Evolutionary conservation across 2,888 invertebrate genomes (phyloP), one percentile per base, ranked within the genome.

Genomic region (Salticus scenicus): DNA sequence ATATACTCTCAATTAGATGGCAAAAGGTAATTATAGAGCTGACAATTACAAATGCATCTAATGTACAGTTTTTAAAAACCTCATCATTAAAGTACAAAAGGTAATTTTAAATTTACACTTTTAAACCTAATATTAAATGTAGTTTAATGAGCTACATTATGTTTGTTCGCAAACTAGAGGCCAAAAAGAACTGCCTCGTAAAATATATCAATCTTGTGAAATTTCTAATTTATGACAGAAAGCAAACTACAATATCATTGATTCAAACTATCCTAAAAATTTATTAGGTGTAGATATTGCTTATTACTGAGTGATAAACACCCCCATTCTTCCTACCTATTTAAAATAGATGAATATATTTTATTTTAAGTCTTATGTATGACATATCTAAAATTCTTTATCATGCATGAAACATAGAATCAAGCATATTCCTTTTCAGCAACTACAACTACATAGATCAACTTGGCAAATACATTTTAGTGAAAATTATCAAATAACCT

Each of bases 381-480:
- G 24, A 1, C 24, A 57, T 57, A 24, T 57, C 57, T 57, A 57
- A 57, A 57, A 57, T 57, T 57, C 24, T 57, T 24, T 57, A 57
- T 12, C 57, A 57, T 57, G 57, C 57, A 57, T 57, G 57, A 57
- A 57, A 57, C 57, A 17, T 47, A 17, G 47, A 47, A 47, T 17
- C 47, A 57, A 24, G 57, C 57, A 57, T 24, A 17, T 24, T 57
- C 24, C 27, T 12, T 37, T 70, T 57, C 30, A 63, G 63, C 75
- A 63, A 79, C 24, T 75, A 70, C n/a, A 42, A 41, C 81, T 81
- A 81, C 41, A 28, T 31, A 69, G 63, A 70, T 81, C 81, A 81
- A 75, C 76, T 83, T 72, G 73, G 47, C 41, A 64, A 67, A 28
- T 80, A 64, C n/a, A 30, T 76, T 75, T 82, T 71, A 71, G 73